Evolutionary conservation across 53 echinoderm and acorn worm species (phyloP).

Genomic region (Zoroaster sp.): DNA sequence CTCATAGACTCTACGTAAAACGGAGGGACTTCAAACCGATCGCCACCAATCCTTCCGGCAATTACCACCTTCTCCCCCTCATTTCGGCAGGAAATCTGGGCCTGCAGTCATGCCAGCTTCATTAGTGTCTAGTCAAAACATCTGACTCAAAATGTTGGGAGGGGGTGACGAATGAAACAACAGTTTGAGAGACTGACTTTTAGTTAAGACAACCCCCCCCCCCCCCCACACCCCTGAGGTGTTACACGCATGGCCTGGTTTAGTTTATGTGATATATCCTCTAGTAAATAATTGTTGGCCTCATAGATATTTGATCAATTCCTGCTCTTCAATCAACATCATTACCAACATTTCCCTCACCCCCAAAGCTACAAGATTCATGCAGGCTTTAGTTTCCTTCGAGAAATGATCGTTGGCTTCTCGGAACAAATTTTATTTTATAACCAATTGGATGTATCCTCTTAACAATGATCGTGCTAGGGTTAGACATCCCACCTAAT

Average conservation of each 20-base stretch:
- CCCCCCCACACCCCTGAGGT: not conserved
- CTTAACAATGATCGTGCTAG: too few species aligned
- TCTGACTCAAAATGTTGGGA: constrained; percentile 37
- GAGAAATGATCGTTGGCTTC: too few species aligned
- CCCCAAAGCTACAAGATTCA: not conserved
- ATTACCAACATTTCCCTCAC: not conserved
- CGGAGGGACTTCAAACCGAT: not conserved
- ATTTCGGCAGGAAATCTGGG: not conserved
- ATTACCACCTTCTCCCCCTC: not conserved
- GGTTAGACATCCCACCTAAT: not conserved
- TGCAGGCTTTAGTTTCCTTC: not conserved
- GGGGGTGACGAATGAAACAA: not conserved
- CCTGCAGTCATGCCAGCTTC: not conserved
- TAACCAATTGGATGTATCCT: too few species aligned
- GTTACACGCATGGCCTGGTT: not conserved
- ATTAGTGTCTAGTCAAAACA: constrained; percentile 49
- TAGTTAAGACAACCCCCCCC: not conserved
- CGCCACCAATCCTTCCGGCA: not conserved
- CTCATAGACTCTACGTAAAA: not conserved
- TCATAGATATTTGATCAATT: not conserved
- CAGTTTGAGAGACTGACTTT: not conserved
- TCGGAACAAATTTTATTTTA: too few species aligned
- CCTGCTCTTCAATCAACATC: not conserved
- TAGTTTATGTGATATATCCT: not conserved
- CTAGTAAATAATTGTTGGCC: not conserved